Base-by-base conservation (phyloP, 2,888 invertebrate species). In the Ennomos quercinarius region DNA sequence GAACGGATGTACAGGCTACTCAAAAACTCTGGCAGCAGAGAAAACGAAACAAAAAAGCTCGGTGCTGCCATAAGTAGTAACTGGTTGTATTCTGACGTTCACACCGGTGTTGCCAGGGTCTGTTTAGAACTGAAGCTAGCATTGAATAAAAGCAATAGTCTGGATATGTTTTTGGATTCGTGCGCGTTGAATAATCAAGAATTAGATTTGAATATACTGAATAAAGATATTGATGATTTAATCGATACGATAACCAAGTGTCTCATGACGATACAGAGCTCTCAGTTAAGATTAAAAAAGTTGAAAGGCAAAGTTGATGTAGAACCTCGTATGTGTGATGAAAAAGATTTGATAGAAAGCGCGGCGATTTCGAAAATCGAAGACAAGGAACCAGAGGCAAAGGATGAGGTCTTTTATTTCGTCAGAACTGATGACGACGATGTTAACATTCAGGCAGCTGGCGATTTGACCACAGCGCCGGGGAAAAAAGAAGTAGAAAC, bases 341-440 rank as follows among this genome's bases (percentile, higher is more conserved):
- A 80, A 12, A 75, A 76, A n/a, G 73, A 68, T 10, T 61, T 73
- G 2, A 68, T 73, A 0, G 81, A 83, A 57, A 75, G 70, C 5
- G 68, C 61, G 13, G 65, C 65, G 1, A 68, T 89, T 66, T 73
- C 86, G 45, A 83, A 75, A 74, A 87, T 93, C 52, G 89, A 86
- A 70, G 86, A 90, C 55, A 74, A 67, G 48, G 84, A 82, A 35
- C 87, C 86, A 47, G 88, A 86, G 65, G 72, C 81, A 12, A 87
- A 73, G 64, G 93, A 93, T 68, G 92, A 93, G 76, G 93, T 93
- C 47, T 93, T 89, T 70, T 93, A 89, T 76, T 91, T 82, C 39
- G 72, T 91, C 0, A 90, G 80, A 74, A 91, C 89, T 0, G 91
- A 91, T 1, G 91, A 90, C 0, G 88, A 89, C 62, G 77, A 74